Conservation (phyloP, 2,797 vertebrate genomes). For the Chloroceryle amazona region DNA sequence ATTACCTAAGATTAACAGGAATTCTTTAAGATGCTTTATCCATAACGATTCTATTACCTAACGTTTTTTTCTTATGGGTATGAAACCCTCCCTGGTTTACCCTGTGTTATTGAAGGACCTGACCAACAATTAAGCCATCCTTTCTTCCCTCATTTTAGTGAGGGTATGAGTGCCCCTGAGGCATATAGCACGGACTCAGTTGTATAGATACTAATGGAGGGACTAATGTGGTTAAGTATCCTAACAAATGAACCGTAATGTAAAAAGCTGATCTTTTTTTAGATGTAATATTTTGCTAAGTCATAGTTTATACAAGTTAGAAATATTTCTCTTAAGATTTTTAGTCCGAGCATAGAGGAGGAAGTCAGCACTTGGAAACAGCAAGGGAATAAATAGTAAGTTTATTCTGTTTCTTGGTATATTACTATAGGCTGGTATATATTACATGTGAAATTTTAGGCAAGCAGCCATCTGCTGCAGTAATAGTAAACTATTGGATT, state of each 20-base stretch:
- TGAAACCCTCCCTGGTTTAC: background rate
- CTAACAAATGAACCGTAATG: background rate
- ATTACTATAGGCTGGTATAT: background rate
- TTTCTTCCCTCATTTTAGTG: background rate
- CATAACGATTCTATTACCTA: background rate
- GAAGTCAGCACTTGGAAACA: background rate
- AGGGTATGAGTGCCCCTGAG: background rate
- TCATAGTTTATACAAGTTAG: background rate
- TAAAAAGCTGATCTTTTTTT: background rate
- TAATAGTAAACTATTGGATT: slow-evolving; percentile 57
- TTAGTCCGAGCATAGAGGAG: accelerated
- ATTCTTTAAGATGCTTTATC: background rate
- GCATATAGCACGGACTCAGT: background rate
- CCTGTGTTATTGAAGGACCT: background rate
- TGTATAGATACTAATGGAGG: background rate
- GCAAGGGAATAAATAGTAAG: background rate
- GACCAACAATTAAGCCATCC: background rate
- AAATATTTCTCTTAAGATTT: background rate
- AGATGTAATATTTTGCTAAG: background rate
- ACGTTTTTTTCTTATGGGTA: background rate
- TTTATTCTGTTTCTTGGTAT: background rate
- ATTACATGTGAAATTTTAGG: slow-evolving; percentile 25
- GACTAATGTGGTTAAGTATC: background rate
- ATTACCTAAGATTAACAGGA: background rate
- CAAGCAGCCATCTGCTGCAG: slow-evolving; percentile 37